These are phyloP conservation scores for Melanostigma gelatinosum DNA, from an alignment of 2,113 vertebrate genomes.

Conservation along the genomic window DNA sequence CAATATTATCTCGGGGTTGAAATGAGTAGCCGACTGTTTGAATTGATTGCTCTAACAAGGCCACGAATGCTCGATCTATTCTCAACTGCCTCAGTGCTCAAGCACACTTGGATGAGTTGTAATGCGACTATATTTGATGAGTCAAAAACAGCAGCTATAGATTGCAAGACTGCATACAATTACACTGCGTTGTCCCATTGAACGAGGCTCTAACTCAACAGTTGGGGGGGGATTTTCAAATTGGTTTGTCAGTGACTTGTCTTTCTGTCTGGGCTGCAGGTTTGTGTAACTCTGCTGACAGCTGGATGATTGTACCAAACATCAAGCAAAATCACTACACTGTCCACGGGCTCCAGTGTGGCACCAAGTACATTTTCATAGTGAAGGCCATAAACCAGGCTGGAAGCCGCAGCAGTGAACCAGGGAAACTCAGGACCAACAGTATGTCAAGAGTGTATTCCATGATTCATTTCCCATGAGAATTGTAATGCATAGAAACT, in stretches of 20 bases:
- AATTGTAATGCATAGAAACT: not conserved
- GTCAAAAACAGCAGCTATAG: slow-evolving; percentile 49
- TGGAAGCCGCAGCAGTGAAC: slow-evolving; percentile 94
- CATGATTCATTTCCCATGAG: not conserved
- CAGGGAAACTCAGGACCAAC: slow-evolving; percentile 96
- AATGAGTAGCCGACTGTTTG: slow-evolving; percentile 47
- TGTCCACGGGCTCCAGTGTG: slow-evolving; percentile 95
- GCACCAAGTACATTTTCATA: slow-evolving; percentile 97
- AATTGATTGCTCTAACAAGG: slow-evolving; percentile 66
- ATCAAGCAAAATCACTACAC: slow-evolving; percentile 99
- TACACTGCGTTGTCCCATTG: not conserved
- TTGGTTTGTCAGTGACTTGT: slow-evolving; percentile 24
- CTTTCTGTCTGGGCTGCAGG: slow-evolving; percentile 81
- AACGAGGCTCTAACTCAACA: not conserved
- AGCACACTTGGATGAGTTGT: slow-evolving; percentile 29
- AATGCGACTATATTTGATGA: slow-evolving; percentile 36
- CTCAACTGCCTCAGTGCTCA: slow-evolving; percentile 56
- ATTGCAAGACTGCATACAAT: slow-evolving; percentile 22
- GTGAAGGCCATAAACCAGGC: slow-evolving; percentile 99
- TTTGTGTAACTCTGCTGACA: slow-evolving; percentile 98
- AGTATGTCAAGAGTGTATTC: slow-evolving; percentile 83
- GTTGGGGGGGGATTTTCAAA: not conserved
- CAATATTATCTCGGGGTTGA: slow-evolving; percentile 29
- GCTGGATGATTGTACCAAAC: slow-evolving; percentile 99
- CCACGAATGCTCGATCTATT: slow-evolving; percentile 59